These are phyloP conservation scores for Chiloscyllium plagiosum DNA, from an alignment of 2,113 vertebrate species.

Conservation along the genomic window DNA sequence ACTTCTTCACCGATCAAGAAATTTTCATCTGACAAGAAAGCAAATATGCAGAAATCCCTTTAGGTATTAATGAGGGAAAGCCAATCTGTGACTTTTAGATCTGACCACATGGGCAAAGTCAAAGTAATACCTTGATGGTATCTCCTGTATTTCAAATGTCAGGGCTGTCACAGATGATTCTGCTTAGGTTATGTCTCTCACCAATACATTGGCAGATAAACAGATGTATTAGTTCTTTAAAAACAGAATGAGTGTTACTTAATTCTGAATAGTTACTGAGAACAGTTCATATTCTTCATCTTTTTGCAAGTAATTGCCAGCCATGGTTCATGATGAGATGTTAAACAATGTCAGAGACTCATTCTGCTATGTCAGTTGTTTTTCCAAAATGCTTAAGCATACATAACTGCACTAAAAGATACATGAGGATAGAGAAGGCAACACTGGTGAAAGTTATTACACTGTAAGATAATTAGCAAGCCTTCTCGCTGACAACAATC, in stretches of 20 bases:
- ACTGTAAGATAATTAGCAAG: not conserved
- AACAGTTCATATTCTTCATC: not conserved
- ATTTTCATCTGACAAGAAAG: not conserved
- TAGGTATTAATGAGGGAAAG: not conserved
- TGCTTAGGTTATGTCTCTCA: not conserved
- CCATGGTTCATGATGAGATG: too few species aligned
- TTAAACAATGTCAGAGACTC: not conserved
- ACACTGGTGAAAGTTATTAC: not conserved
- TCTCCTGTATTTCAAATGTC: not conserved
- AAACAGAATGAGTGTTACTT: not conserved
- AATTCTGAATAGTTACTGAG: constrained; percentile 7
- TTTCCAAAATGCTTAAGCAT: not conserved
- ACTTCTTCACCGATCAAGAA: not conserved
- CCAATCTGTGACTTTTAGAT: not conserved
- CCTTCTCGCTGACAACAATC: not conserved
- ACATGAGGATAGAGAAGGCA: not conserved
- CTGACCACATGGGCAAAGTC: not conserved
- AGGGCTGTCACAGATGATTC: not conserved
- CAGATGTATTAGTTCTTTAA: not conserved
- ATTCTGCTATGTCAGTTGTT: not conserved
- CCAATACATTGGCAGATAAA: not conserved
- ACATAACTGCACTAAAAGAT: not conserved
- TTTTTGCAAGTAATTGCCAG: not conserved
- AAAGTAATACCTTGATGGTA: not conserved
- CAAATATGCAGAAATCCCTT: not conserved